Conservation (phyloP, 1,140 invertebrate species). For the Paraescarpia echinospica region DNA sequence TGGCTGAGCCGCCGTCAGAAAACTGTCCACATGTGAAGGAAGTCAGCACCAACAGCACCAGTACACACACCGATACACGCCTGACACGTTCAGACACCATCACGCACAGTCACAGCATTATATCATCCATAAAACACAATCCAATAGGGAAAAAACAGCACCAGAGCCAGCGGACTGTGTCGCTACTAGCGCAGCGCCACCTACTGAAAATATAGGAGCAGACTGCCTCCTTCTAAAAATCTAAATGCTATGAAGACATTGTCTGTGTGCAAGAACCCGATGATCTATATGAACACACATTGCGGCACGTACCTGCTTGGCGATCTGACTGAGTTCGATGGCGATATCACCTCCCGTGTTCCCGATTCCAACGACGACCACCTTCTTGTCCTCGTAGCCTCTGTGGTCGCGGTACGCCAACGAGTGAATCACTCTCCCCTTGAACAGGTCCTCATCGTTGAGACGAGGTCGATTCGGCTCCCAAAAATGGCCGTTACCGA, state of each 20-base stretch:
- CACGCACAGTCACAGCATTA: too few relatives aligned
- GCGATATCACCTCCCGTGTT: conserved; percentile 64
- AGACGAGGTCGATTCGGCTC: conserved; percentile 48
- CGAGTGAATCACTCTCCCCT: conserved; percentile 23
- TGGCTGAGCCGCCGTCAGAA: too few relatives aligned
- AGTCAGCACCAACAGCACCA: too few relatives aligned
- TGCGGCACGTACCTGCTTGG: conserved; percentile 52
- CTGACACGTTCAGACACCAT: too few relatives aligned
- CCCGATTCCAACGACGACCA: conserved; percentile 63
- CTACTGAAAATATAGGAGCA: too few relatives aligned
- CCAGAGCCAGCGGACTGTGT: too few relatives aligned
- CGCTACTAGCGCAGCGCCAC: too few relatives aligned
- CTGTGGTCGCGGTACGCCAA: conserved; percentile 13
- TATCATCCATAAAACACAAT: too few relatives aligned
- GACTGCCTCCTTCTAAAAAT: too few relatives aligned
- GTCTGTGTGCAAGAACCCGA: background rate
- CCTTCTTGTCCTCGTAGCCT: conserved; percentile 55
- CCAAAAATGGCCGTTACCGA: conserved; percentile 56
- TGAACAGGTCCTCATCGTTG: conserved; percentile 19
- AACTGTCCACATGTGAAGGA: too few relatives aligned
- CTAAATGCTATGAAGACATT: background rate
- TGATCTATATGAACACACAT: background rate
- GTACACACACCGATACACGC: too few relatives aligned
- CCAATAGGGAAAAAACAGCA: too few relatives aligned
- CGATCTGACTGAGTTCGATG: conserved; percentile 57